Evolutionary conservation across 2,113 vertebrate genomes (phyloP).

Genomic region (Perca schrenkii): DNA sequence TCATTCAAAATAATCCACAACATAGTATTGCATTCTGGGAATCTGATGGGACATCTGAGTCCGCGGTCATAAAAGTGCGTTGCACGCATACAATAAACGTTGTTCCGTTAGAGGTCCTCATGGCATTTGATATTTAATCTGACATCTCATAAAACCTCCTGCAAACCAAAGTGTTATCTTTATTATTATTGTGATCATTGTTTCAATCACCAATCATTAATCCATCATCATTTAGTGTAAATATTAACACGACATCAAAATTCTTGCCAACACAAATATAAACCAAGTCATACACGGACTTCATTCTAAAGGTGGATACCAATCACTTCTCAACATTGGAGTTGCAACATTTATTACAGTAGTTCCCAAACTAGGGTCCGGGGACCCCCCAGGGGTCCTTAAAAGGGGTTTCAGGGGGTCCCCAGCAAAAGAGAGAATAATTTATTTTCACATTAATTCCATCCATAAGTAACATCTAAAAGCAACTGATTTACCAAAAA

Average conservation of each 20-base stretch:
- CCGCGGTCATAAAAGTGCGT: too few relatives aligned
- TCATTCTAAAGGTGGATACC: too few relatives aligned
- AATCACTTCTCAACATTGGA: not conserved
- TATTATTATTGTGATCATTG: too few relatives aligned
- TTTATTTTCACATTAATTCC: too few relatives aligned
- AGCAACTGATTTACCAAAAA: not conserved
- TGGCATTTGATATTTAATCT: not conserved
- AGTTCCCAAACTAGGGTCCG: too few relatives aligned
- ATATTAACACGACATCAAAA: not conserved
- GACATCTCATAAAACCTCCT: not conserved
- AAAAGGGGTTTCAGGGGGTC: too few relatives aligned
- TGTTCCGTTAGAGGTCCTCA: not conserved
- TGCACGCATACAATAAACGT: not conserved
- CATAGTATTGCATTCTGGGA: not conserved
- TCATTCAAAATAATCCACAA: not conserved
- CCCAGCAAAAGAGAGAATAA: too few relatives aligned
- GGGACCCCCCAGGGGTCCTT: too few relatives aligned
- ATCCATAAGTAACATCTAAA: too few relatives aligned
- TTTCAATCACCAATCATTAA: not conserved
- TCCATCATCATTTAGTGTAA: not conserved
- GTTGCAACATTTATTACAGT: slow-evolving; percentile 4
- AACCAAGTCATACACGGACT: rapidly evolving
- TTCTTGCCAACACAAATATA: slow-evolving; percentile 24
- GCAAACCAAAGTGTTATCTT: not conserved
- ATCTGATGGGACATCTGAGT: not conserved